Percentiles rank a stretch among this genome's conserved stretches.
phyloP scores from a whole-genome alignment of 2,888 invertebrate genomes.

The Synanthedon andrenaeformis region DNA sequence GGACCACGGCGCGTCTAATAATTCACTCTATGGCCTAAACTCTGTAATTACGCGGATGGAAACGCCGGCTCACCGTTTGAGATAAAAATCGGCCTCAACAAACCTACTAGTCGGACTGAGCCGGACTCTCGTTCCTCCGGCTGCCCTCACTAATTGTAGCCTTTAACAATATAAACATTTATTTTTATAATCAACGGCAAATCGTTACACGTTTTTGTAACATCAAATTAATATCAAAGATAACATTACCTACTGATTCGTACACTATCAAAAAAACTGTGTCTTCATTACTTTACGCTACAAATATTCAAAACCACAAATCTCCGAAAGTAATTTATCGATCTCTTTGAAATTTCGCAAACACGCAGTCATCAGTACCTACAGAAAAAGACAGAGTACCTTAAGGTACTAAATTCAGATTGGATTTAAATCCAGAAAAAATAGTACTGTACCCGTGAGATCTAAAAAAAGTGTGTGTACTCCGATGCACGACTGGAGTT shows the following conservation, averaged over 20 bases:
- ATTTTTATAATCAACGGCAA: slow-evolving; percentile 32
- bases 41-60: slow-evolving; percentile 65
- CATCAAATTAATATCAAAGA: background rate
- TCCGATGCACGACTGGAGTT: too few species aligned
- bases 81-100: slow-evolving; percentile 48
- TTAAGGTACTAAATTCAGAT: too few species aligned
- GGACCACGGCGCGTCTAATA: slow-evolving; percentile 56
- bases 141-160: slow-evolving; percentile 34
- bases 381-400: too few species aligned
- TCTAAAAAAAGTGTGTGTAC: too few species aligned
- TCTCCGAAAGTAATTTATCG: too few species aligned
- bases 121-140: slow-evolving; percentile 17
- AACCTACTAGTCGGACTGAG: slow-evolving; percentile 11
- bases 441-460: too few species aligned
- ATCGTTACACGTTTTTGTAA: background rate
- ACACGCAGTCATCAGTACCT: too few species aligned
- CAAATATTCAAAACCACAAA: too few species aligned
- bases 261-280: background rate
- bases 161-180: slow-evolving; percentile 34
- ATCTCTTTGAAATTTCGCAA: too few species aligned
- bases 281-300: too few species aligned
- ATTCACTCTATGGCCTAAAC: slow-evolving; percentile 64
- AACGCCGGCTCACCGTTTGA: slow-evolving; percentile 63
- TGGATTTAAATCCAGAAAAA: too few species aligned
- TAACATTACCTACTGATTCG: background rate